A percentile compares a stretch with the other conserved stretches of the same genome.
Evolutionary conservation across 1,140 invertebrate genomes (phyloP).

Genomic region (Cardiocondyla obscurior): DNA sequence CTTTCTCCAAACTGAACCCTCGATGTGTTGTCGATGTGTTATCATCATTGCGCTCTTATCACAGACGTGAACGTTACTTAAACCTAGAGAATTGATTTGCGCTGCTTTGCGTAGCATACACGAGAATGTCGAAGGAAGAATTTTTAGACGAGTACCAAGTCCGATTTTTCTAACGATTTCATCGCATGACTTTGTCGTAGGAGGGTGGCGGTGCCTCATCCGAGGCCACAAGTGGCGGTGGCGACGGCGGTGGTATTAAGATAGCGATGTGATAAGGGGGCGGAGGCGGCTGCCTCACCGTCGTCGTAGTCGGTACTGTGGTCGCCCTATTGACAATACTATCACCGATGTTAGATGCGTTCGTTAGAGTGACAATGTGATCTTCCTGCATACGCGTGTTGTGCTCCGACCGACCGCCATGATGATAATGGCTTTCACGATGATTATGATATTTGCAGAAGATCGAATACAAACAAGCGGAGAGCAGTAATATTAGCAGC

Average conservation of each 20-base stretch:
- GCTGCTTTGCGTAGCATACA: not conserved
- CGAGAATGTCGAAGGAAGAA: slow-evolving; percentile 29
- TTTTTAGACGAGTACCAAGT: not conserved
- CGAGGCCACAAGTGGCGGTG: slow-evolving; percentile 60
- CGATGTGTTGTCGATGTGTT: slow-evolving; percentile 44
- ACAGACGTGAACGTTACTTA: slow-evolving; percentile 69
- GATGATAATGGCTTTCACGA: slow-evolving; percentile 66
- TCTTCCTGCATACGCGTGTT: slow-evolving; percentile 64
- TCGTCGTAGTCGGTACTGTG: slow-evolving; percentile 16
- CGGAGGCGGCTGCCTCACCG: slow-evolving; percentile 80
- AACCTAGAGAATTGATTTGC: slow-evolving; percentile 53
- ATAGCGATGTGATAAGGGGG: slow-evolving; percentile 89
- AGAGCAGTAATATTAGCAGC: slow-evolving; percentile 86
- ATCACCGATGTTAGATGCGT: slow-evolving; percentile 2
- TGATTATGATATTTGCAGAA: slow-evolving; percentile 71
- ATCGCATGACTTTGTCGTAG: slow-evolving; percentile 87
- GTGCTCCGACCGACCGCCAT: slow-evolving; percentile 7
- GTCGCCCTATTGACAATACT: slow-evolving; percentile 5
- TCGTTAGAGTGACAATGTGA: slow-evolving; percentile 64
- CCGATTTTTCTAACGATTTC: slow-evolving; percentile 68
- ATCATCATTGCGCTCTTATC: slow-evolving; percentile 63
- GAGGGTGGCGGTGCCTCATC: slow-evolving; percentile 87
- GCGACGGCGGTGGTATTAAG: slow-evolving; percentile 84
- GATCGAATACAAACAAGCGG: slow-evolving; percentile 84
- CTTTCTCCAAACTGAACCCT: not conserved